A percentile compares a stretch with the other conserved stretches of the same genome.
Evolutionary conservation across 2,113 vertebrate species (phyloP).

Genomic region (Gallinago media): DNA sequence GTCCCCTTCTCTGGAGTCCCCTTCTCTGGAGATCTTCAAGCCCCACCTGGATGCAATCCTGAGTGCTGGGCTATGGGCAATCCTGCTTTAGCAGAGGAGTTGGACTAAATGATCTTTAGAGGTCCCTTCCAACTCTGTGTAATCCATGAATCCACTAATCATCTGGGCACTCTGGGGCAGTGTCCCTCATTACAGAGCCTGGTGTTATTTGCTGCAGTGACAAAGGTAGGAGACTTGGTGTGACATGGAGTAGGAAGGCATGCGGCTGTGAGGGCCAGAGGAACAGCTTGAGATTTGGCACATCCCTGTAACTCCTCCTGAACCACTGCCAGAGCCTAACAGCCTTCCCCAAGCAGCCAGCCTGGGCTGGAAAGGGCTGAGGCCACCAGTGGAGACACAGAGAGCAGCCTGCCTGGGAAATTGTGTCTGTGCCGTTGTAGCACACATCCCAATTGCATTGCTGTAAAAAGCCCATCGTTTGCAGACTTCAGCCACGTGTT

Average conservation of each 20-base stretch:
- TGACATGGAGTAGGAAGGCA: neutral
- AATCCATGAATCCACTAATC: rapidly evolving
- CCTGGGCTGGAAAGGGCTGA: neutral
- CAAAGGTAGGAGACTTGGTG: neutral
- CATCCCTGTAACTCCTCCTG: neutral
- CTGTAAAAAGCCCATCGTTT: neutral
- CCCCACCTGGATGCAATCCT: no score
- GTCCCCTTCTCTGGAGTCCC: no score
- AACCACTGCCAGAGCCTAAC: neutral
- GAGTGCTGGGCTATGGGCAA: no score
- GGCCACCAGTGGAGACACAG: neutral
- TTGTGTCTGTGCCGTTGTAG: neutral
- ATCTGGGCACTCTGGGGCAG: no score
- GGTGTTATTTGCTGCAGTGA: neutral
- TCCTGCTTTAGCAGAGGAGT: no score
- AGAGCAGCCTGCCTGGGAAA: neutral
- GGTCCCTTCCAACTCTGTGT: no score
- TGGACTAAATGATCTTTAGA: no score
- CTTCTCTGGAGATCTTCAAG: no score
- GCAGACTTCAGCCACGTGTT: neutral
- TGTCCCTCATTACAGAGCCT: neutral
- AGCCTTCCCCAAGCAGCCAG: neutral
- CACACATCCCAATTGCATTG: neutral
- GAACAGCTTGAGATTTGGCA: slow-evolving; percentile 23
- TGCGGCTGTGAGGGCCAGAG: neutral